phyloP scores from a whole-genome alignment of 2,888 invertebrate genomes.

The Rhorus exstirpatorius region DNA sequence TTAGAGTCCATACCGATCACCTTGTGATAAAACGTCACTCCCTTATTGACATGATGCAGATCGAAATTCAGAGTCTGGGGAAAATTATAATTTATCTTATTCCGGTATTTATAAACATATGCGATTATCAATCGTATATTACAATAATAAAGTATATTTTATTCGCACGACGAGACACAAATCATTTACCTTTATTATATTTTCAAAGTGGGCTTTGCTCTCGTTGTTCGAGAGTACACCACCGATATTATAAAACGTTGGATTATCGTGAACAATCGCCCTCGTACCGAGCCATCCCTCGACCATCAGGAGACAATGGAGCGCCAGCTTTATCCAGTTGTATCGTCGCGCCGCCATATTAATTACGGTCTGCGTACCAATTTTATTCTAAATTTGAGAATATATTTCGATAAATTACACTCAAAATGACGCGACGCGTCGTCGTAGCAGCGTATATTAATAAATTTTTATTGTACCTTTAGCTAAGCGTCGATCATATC shows the following conservation, averaged over 20 bases:
- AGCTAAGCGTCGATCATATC: too few relatives aligned
- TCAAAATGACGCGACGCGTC: too few relatives aligned
- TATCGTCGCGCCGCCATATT: slow-evolving; percentile 29
- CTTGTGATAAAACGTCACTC: slow-evolving; percentile 95
- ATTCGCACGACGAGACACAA: too few relatives aligned
- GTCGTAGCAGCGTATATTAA: too few relatives aligned
- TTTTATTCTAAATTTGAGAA: slow-evolving; percentile 3
- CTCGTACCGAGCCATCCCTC: slow-evolving; percentile 40
- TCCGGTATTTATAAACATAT: too few relatives aligned
- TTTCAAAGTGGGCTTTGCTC: slow-evolving; percentile 93
- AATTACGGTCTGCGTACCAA: too few relatives aligned
- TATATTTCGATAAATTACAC: background rate
- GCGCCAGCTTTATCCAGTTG: slow-evolving; percentile 31
- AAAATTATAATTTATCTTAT: slow-evolving; percentile 66
- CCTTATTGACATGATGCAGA: slow-evolving; percentile 93
- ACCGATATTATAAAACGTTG: slow-evolving; percentile 94
- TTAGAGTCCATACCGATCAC: slow-evolving; percentile 98
- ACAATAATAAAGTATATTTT: too few relatives aligned
- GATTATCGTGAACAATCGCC: slow-evolving; percentile 86
- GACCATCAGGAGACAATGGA: slow-evolving; percentile 37
- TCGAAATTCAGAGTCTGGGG: slow-evolving; percentile 94
- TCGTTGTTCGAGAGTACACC: slow-evolving; percentile 96
- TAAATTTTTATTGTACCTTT: too few relatives aligned
- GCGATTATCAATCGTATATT: too few relatives aligned
- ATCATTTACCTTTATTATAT: slow-evolving; percentile 92